Evolutionary conservation across 2,113 vertebrate species (phyloP).

Genomic region (Neolamprologus sp.): DNA sequence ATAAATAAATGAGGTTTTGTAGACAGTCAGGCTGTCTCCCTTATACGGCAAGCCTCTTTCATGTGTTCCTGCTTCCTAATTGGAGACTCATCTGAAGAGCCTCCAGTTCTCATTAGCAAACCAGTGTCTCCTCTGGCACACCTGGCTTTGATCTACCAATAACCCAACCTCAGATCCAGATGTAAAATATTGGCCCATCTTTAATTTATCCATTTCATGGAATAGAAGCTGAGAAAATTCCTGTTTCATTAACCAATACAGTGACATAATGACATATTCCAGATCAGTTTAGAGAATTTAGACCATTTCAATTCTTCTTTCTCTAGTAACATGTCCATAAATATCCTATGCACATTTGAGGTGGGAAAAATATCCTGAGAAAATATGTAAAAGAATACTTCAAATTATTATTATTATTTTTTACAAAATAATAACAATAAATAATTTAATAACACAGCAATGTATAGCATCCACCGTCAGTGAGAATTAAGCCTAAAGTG

Average conservation of each 20-base stretch:
- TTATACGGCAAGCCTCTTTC: slow-evolving; percentile 47
- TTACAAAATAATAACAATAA: neutral
- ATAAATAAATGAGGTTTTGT: neutral
- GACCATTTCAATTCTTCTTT: neutral
- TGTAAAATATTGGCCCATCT: neutral
- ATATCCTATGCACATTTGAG: neutral
- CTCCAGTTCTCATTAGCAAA: slow-evolving; percentile 51
- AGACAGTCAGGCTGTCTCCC: slow-evolving; percentile 58
- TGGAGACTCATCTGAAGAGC: slow-evolving; percentile 42
- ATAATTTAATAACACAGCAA: neutral
- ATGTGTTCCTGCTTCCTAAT: slow-evolving; percentile 61
- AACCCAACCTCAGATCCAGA: slow-evolving; percentile 33
- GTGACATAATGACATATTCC: neutral
- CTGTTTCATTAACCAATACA: neutral
- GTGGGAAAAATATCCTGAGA: neutral
- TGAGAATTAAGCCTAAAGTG: neutral
- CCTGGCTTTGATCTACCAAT: slow-evolving; percentile 64
- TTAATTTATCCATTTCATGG: neutral
- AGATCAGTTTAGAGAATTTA: neutral
- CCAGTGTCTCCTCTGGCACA: slow-evolving; percentile 42
- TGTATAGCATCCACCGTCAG: neutral
- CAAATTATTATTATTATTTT: neutral
- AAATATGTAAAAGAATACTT: neutral
- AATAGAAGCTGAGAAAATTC: neutral
- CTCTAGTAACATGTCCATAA: neutral